phyloP scores from a whole-genome alignment of 1,140 invertebrate genomes.

The Babylonia areolata region DNA sequence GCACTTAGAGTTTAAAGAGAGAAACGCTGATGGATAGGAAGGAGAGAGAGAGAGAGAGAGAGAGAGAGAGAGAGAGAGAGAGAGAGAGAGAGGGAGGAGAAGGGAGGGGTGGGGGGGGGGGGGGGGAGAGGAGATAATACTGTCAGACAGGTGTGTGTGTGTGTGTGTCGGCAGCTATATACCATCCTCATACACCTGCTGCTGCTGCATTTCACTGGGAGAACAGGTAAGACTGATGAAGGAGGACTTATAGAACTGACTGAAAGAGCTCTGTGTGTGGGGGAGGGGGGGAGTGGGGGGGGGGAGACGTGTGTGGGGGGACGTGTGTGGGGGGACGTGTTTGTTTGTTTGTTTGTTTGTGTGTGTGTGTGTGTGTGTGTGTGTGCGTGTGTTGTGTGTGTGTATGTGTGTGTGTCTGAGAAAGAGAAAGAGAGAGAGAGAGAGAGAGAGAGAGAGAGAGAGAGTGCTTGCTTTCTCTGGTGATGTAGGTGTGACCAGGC shows the following conservation, averaged over 20 bases:
- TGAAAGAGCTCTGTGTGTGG: background rate
- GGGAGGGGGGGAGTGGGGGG: background rate
- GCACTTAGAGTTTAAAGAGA: background rate
- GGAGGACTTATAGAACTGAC: background rate
- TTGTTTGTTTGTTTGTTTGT: too few species aligned
- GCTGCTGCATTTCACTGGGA: background rate
- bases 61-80: slow-evolving; percentile 16
- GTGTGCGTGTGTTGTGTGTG: background rate
- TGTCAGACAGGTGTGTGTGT: background rate
- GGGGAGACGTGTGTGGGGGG: background rate
- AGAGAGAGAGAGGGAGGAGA: background rate
- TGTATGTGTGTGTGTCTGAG: background rate
- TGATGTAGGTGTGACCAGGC: background rate
- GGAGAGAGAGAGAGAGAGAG: slow-evolving; percentile 22
- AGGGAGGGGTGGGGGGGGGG: background rate
- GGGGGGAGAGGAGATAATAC: background rate
- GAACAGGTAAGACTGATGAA: background rate
- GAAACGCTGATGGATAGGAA: background rate
- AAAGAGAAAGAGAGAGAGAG: background rate
- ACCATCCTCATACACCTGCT: too few species aligned
- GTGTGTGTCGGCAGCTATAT: too few species aligned
- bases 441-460: background rate
- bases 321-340: too few species aligned
- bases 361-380: background rate
- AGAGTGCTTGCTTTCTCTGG: background rate